A percentile compares a stretch with the other conserved stretches of the same genome.
These are phyloP conservation scores for Mandrillus leucophaeus DNA, from an alignment of 2,113 vertebrate species.

Conservation along the genomic window DNA sequence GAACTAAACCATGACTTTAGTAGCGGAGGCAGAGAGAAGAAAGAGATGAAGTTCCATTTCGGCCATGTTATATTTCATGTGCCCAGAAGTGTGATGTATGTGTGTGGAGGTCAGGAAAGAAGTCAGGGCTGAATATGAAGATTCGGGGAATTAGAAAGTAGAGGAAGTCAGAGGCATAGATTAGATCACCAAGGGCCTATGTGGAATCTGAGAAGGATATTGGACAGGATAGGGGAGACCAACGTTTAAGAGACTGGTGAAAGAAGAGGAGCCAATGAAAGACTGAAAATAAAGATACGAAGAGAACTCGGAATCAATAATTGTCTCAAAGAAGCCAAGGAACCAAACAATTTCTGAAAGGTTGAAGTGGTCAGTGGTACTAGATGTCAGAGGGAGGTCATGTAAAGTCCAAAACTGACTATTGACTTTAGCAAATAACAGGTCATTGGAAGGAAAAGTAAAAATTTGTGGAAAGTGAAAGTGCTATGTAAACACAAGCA, in stretches of 20 bases:
- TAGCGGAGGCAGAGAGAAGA: not conserved
- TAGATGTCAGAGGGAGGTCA: not conserved
- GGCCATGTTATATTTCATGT: not conserved
- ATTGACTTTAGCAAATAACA: not conserved
- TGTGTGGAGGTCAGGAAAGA: not conserved
- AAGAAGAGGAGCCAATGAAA: not conserved
- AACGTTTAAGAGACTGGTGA: not conserved
- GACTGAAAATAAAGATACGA: not conserved
- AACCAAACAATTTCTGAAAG: not conserved
- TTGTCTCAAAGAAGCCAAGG: not conserved
- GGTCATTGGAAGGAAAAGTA: not conserved
- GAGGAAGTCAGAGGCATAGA: not conserved
- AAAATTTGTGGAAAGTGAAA: not conserved
- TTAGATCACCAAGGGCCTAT: not conserved
- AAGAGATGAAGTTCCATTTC: not conserved
- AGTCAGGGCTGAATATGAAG: not conserved
- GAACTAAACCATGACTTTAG: not conserved
- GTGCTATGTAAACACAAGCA: not conserved
- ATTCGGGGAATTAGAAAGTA: not conserved
- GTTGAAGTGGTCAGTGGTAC: not conserved
- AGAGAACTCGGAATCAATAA: not conserved
- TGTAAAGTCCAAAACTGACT: not conserved
- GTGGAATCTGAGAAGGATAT: not conserved
- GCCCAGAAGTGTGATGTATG: not conserved
- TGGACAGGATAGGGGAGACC: not conserved